A percentile compares a stretch with the other conserved stretches of the same genome.
phyloP scores from a whole-genome alignment of 1,140 invertebrate genomes.

The Ostrea denselamellosa region DNA sequence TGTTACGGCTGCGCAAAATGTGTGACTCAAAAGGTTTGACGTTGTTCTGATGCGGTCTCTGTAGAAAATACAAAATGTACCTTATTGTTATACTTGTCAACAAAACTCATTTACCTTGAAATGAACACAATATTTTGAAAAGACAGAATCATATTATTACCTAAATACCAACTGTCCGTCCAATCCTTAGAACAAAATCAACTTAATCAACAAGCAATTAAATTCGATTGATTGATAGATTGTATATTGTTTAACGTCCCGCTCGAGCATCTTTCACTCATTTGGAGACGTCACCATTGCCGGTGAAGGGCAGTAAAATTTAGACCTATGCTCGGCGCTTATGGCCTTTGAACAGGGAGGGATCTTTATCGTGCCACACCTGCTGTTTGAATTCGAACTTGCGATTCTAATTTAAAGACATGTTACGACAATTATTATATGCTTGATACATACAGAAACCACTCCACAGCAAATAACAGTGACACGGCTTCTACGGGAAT shows the following conservation, averaged over 20 bases:
- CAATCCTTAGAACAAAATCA: too few relatives aligned
- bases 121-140: too few relatives aligned
- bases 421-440: background rate
- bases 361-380: background rate
- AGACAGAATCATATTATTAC: too few relatives aligned
- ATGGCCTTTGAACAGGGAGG: too few relatives aligned
- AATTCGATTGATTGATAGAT: background rate
- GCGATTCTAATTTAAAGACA: background rate
- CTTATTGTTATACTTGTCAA: background rate
- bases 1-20: conserved; percentile 58
- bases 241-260: too few relatives aligned
- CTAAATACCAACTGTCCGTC: too few relatives aligned
- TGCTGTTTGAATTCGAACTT: background rate
- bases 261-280: too few relatives aligned
- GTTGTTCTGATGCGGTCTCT: conserved; percentile 65
- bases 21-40: conserved; percentile 65
- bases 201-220: too few relatives aligned
- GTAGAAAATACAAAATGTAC: conserved; percentile 27
- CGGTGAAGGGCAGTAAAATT: too few relatives aligned
- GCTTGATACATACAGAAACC: conserved; percentile 69
- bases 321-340: too few relatives aligned
- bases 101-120: background rate
- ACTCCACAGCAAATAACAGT: conserved; percentile 73
- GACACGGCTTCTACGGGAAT: conserved; percentile 67
- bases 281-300: too few relatives aligned